Evolutionary conservation across 2,888 invertebrate genomes (phyloP).

Genomic region (Coecobrya sp.): DNA sequence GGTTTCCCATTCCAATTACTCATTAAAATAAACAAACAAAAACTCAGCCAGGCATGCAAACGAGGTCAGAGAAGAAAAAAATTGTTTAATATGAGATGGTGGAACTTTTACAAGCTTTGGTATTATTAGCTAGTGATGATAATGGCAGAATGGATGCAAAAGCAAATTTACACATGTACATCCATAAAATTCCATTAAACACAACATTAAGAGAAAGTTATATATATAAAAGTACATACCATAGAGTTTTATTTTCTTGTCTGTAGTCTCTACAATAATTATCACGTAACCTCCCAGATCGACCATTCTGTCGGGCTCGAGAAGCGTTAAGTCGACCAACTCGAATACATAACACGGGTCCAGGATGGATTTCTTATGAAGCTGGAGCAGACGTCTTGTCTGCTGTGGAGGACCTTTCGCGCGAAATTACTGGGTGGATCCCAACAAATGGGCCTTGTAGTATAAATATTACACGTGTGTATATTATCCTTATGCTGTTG

Average conservation of each 20-base stretch:
- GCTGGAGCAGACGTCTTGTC: constrained; percentile 83
- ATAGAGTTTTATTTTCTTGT: constrained; percentile 97
- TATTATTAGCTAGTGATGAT: neutral
- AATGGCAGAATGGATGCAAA: neutral
- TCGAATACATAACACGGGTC: constrained; percentile 87
- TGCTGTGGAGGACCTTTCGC: constrained; percentile 81
- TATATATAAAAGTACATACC: constrained; percentile 89
- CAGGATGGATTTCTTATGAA: constrained; percentile 86
- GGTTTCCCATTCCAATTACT: constrained; percentile 7
- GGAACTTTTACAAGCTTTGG: neutral
- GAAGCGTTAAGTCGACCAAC: constrained; percentile 86
- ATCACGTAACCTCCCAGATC: constrained; percentile 98
- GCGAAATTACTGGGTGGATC: constrained; percentile 81
- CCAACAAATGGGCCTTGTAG: constrained; percentile 65
- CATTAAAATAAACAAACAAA: constrained; percentile 26
- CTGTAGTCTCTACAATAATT: constrained; percentile 97
- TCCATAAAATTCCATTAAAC: neutral
- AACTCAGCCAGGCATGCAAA: neutral
- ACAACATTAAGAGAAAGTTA: neutral
- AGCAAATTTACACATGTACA: neutral
- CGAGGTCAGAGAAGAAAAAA: neutral
- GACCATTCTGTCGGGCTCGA: constrained; percentile 88
- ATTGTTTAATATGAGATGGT: neutral
- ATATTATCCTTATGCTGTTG: neutral
- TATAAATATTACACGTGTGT: neutral